phyloP scores from a whole-genome alignment of 2,888 invertebrate genomes.

The Hyposoter dolosus region DNA sequence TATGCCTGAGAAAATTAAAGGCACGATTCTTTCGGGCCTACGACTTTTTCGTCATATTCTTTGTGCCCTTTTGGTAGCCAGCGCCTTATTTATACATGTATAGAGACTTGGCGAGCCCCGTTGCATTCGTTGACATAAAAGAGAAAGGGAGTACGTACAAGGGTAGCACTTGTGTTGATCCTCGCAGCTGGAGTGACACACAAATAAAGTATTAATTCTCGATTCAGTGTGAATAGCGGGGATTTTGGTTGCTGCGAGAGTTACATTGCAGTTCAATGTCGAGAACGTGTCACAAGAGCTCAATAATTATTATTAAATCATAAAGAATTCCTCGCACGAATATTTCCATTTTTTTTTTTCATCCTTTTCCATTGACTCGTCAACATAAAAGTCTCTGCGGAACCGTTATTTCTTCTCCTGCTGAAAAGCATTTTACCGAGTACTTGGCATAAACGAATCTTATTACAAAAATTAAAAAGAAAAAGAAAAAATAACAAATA shows the following conservation, averaged over 20 bases:
- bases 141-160: constrained; percentile 69
- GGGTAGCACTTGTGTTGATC: constrained; percentile 81
- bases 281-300: constrained; percentile 34
- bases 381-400: too few relatives aligned
- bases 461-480: too few relatives aligned
- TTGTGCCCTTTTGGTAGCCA: constrained; percentile 33
- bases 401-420: too few relatives aligned
- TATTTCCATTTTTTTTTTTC: background rate
- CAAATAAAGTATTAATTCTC: constrained; percentile 83
- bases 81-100: constrained; percentile 29
- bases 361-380: too few relatives aligned
- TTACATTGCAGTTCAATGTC: constrained; percentile 45
- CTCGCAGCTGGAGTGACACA: constrained; percentile 83
- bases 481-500: too few relatives aligned
- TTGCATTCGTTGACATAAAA: constrained; percentile 9
- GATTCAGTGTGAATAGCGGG: constrained; percentile 74
- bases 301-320: constrained; percentile 44
- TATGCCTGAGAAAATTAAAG: constrained; percentile 6
- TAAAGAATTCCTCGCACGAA: constrained; percentile 31
- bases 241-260: constrained; percentile 46
- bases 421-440: too few relatives aligned
- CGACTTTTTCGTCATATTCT: background rate
- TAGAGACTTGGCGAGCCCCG: constrained; percentile 29
- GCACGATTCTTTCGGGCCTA: background rate
- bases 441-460: too few relatives aligned